phyloP scores from a whole-genome alignment of 2,888 invertebrate genomes.

The Pocota personata region DNA sequence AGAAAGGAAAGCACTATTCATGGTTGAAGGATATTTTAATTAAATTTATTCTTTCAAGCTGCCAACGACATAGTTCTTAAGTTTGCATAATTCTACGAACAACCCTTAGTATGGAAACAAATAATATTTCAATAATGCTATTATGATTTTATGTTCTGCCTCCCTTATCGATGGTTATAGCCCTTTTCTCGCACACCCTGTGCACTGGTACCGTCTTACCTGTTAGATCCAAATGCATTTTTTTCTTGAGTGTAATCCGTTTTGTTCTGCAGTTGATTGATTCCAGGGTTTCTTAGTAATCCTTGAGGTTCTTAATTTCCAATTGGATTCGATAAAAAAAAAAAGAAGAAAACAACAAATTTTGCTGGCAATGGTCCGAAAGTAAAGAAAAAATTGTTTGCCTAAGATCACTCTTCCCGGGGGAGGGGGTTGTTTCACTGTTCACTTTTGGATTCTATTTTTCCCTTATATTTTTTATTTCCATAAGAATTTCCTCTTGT shows the following conservation, averaged over 20 bases:
- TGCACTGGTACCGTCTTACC: conserved; percentile 35
- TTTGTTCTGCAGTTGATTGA: conserved; percentile 8
- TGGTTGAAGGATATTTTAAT: conserved; percentile 72
- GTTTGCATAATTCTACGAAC: conserved; percentile 49
- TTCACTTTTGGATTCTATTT: neutral
- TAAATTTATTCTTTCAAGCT: conserved; percentile 43
- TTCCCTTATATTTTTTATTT: neutral
- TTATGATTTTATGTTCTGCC: conserved; percentile 24
- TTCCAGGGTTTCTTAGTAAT: neutral
- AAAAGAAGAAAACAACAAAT: neutral
- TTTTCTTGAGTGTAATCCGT: conserved; percentile 62
- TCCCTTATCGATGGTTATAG: neutral
- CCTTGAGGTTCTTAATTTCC: conserved; percentile 36
- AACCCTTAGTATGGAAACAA: neutral
- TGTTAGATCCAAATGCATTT: conserved; percentile 62
- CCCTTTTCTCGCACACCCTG: neutral
- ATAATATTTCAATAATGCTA: conserved; percentile 13
- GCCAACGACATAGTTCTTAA: conserved; percentile 25
- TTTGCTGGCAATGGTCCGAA: conserved; percentile 36
- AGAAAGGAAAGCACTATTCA: conserved; percentile 9
- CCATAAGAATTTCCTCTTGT: neutral
- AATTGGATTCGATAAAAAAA: neutral
- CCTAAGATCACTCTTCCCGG: conserved; percentile 38
- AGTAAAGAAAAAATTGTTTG: conserved; percentile 31
- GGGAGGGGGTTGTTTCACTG: conserved; percentile 43